phyloP scores from a whole-genome alignment of 2,888 invertebrate species.

The Gisinianus flammeolus region DNA sequence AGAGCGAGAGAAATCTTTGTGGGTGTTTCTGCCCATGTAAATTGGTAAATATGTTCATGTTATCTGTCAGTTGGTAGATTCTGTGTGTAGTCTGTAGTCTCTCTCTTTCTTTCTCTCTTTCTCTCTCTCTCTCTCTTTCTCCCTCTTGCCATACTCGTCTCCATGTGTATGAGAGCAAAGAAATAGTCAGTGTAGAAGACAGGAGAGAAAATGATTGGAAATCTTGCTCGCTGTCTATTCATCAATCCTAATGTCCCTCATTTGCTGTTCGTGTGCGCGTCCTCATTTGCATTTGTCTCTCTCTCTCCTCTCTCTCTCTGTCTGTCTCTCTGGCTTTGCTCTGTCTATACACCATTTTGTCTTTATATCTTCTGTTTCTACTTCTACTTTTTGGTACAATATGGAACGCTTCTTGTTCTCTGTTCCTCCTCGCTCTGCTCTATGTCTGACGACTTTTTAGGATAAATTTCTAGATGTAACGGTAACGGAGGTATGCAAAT shows the following conservation, averaged over 20 bases:
- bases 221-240: slow-evolving; percentile 39
- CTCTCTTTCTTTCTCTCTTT: background rate
- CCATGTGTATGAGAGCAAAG: background rate
- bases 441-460: slow-evolving; percentile 4
- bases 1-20: slow-evolving; percentile 10
- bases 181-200: slow-evolving; percentile 9
- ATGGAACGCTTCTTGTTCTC: background rate
- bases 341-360: background rate
- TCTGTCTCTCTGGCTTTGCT: background rate
- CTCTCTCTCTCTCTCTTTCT: background rate
- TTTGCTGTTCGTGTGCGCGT: slow-evolving; percentile 19
- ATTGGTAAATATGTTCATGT: slow-evolving; percentile 26
- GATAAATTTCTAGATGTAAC: slow-evolving; percentile 5
- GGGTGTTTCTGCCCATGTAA: slow-evolving; percentile 27
- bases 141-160: background rate
- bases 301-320: background rate
- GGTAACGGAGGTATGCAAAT: background rate
- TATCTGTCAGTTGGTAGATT: slow-evolving; percentile 5
- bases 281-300: slow-evolving; percentile 37
- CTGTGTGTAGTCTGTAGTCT: background rate
- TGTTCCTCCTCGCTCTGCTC: background rate
- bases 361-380: slow-evolving; percentile 2
- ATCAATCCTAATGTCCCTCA: slow-evolving; percentile 40
- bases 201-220: slow-evolving; percentile 34
- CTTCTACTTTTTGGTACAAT: background rate